These are phyloP conservation scores for Scaptomyza parva DNA, from an alignment of 2,888 invertebrate genomes.

Conservation along the genomic window DNA sequence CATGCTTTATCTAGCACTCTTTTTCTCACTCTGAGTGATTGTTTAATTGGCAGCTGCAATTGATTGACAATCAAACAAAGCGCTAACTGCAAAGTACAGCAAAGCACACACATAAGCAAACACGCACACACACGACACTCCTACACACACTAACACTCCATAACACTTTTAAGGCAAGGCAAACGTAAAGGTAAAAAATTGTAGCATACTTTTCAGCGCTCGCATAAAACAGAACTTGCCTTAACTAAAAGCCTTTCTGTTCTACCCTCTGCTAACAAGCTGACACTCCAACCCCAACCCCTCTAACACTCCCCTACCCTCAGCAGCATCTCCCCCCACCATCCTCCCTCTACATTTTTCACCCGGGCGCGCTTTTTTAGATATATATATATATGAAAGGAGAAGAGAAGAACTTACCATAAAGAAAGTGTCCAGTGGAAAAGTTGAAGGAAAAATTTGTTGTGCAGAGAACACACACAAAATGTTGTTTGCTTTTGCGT, in stretches of 20 bases:
- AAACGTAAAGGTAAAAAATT: background rate
- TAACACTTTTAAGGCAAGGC: too few species aligned
- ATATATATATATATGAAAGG: too few species aligned
- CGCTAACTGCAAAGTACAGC: background rate
- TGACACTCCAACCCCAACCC: too few species aligned
- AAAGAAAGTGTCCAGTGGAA: conserved; percentile 54
- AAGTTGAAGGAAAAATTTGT: conserved; percentile 34
- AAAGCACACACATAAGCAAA: background rate
- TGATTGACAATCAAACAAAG: conserved; percentile 16
- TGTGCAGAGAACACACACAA: conserved; percentile 16
- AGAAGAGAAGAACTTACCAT: too few species aligned
- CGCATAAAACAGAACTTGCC: background rate
- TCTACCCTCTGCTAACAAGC: background rate
- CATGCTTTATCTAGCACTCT: too few species aligned
- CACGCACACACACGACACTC: background rate
- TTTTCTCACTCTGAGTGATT: conserved; percentile 3
- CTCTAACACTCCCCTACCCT: background rate
- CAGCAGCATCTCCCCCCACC: background rate
- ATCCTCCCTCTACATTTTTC: background rate
- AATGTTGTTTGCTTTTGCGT: conserved; percentile 1
- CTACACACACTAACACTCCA: too few species aligned
- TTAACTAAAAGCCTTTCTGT: background rate
- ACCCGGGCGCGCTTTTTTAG: background rate
- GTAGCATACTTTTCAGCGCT: conserved; percentile 44
- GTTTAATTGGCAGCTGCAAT: conserved; percentile 24